Conservation (phyloP, 2,113 vertebrate genomes). For the Dipodomys ordii region DNA sequence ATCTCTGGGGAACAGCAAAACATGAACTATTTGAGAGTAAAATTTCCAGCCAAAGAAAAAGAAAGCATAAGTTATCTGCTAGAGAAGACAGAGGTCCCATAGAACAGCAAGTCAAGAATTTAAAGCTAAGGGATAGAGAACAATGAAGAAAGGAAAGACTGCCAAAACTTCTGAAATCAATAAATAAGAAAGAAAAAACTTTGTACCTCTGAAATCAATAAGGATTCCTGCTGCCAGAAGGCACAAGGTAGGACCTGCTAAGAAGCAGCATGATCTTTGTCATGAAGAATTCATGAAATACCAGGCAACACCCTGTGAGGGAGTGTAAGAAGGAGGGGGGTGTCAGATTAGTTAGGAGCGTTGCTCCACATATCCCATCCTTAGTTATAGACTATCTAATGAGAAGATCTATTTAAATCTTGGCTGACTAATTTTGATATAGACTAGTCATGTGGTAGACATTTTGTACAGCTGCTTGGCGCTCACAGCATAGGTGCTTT, state of each 20-base stretch:
- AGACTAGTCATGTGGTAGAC: slow-evolving; percentile 69
- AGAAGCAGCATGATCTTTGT: slow-evolving; percentile 77
- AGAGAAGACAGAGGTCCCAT: background rate
- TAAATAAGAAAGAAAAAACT: slow-evolving; percentile 50
- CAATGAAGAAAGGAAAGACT: slow-evolving; percentile 52
- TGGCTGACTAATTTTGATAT: slow-evolving; percentile 70
- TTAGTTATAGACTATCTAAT: slow-evolving; percentile 73
- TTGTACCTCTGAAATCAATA: slow-evolving; percentile 47
- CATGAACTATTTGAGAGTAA: background rate
- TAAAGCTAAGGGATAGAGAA: background rate
- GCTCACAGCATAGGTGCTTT: slow-evolving; percentile 39
- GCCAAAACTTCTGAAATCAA: slow-evolving; percentile 45
- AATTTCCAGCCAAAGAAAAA: background rate
- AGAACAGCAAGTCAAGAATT: background rate
- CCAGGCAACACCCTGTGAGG: slow-evolving; percentile 79
- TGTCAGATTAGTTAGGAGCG: slow-evolving; percentile 69
- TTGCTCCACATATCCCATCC: slow-evolving; percentile 70
- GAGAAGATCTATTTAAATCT: slow-evolving; percentile 76
- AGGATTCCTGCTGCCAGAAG: slow-evolving; percentile 53
- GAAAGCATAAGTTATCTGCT: background rate
- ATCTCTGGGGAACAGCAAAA: slow-evolving; percentile 34
- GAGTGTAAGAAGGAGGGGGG: slow-evolving; percentile 76
- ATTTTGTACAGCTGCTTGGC: slow-evolving; percentile 62
- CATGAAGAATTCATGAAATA: slow-evolving; percentile 81
- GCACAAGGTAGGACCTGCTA: slow-evolving; percentile 79